These are phyloP conservation scores for Paraplagusia blochii DNA, from an alignment of 2,113 vertebrate genomes.

Conservation along the genomic window DNA sequence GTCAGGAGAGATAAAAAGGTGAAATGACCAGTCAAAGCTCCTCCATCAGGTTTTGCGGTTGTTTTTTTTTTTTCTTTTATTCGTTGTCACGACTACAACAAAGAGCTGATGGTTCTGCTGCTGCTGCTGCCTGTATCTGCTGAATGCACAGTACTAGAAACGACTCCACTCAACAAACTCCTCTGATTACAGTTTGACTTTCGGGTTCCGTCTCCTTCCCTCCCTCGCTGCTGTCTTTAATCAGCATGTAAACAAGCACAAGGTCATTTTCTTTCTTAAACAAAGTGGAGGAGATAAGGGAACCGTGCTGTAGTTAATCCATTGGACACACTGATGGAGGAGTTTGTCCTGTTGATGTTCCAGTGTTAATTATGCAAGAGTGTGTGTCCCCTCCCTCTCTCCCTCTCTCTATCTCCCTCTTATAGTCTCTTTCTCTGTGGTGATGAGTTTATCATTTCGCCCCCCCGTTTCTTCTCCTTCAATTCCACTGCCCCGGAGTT, in stretches of 20 bases:
- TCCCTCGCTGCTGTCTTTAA: conserved; percentile 60
- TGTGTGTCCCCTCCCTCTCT: conserved; percentile 42
- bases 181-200: conserved; percentile 70
- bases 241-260: conserved; percentile 76
- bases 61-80: too few species aligned
- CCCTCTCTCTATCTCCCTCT: conserved; percentile 15
- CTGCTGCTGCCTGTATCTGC: conserved; percentile 35
- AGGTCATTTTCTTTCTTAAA: conserved; percentile 75
- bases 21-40: too few species aligned
- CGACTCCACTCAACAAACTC: conserved; percentile 64
- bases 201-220: conserved; percentile 53
- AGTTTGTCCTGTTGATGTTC: conserved; percentile 67
- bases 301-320: conserved; percentile 71
- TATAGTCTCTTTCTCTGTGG: conserved; percentile 1
- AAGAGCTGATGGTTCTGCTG: too few species aligned
- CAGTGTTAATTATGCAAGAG: conserved; percentile 67
- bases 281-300: conserved; percentile 69
- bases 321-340: conserved; percentile 75
- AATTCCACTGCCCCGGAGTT: conserved; percentile 4
- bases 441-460: conserved; percentile 63
- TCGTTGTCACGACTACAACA: too few species aligned
- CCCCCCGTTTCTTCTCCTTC: conserved; percentile 15
- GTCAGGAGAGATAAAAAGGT: too few species aligned
- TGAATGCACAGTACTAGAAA: conserved; percentile 44
- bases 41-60: too few species aligned